Base-by-base conservation (phyloP, 2,888 invertebrate species). In the Acronicta leporina region DNA sequence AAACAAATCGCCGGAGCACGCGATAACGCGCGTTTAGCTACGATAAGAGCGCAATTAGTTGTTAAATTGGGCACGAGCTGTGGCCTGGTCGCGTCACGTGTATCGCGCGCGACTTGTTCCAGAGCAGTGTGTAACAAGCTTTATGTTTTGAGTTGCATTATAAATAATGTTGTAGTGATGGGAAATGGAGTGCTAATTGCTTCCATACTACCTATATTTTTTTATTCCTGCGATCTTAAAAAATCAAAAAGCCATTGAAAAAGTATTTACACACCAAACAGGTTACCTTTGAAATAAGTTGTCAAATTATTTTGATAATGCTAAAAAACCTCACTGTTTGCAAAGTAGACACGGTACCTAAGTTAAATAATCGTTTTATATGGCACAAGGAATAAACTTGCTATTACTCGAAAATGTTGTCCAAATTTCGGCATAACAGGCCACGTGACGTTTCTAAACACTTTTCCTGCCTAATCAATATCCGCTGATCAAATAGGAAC, bases 21-120 rank as follows among this genome's bases (percentile, higher is more conserved):
- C 74, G 75, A 74, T 71, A 75, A 67, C 66, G 48, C 57, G 77
- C 71, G 75, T 73, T 72, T 65, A 64, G 63, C 10, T 52, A 66
- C 79, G 81, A 82, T 82, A 82, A 81, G 66, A 63, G 49, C 25
- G 72, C 68, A 70, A 77, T 75, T 79, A 77, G 72, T 74, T 59
- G 72, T 79, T 80, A 80, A 73, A 79, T 73, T 77, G 70, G 73
- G 73, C 77, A 77, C 74, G 64, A 53, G 65, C 41, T 43, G 63
- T 51, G 11, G 65, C 40, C 56, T 54, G 47, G 52, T 11, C 57
- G 50, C 35, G 61, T 55, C 80, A 74, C 78, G 73, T 74, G 61
- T 25, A n/a, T 7, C 20, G 42, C 60, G 53, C 49, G 68, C 63
- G 69, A 25, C 55, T 56, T 55, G 59, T 0, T 13, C 5, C 20